Evolutionary conservation across 2,797 vertebrate genomes (phyloP), one percentile per base, ranked within the genome.

Genomic region (Falco berigora): DNA sequence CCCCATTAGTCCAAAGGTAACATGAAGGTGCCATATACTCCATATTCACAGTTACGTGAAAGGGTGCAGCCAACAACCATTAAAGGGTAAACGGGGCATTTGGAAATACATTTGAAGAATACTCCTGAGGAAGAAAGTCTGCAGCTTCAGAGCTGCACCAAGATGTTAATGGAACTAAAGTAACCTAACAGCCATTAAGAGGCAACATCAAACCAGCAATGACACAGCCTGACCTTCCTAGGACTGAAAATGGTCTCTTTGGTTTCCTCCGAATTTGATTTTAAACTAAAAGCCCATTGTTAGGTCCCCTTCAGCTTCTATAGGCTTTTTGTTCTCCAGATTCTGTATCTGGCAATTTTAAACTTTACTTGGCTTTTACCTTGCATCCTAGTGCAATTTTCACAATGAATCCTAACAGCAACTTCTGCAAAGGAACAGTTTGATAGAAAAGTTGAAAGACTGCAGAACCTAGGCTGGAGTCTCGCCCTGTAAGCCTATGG

Each of bases 201-300:
- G n/a, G 42, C 36, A 77, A 53, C 55, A 49, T 47, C 74, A 73
- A 84, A 84, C 74, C 34, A 68, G 34, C 32, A 88, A 25, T 0
- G 8, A 42, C 23, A 58, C 47, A 84, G 52, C n/a, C 55, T 63
- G 88, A 73, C 81, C 64, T 91, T 61, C 36, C 49, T 59, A 24
- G 30, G 59, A 68, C 59, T 1, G 0, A 73, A 64, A 91, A 68
- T 6, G 22, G n/a, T 47, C 81, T 74, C 58, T 86, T 6, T 19
- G 36, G 61, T 76, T 93, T 72, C 69, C 42, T 72, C 91, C 73
- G 68, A 83, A 72, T 80, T 80, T 59, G 73, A 46, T 73, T 83
- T 76, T 14, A 68, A 80, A 78, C 75, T 69, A 52, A 91, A 91
- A 91, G 14, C 50, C 24, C 25, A 3, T 59, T 89, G n/a, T 83